A percentile compares a stretch with the other conserved stretches of the same genome.
phyloP scores from a whole-genome alignment of 2,113 vertebrate genomes.

The Myrmecophaga tridactyla region DNA sequence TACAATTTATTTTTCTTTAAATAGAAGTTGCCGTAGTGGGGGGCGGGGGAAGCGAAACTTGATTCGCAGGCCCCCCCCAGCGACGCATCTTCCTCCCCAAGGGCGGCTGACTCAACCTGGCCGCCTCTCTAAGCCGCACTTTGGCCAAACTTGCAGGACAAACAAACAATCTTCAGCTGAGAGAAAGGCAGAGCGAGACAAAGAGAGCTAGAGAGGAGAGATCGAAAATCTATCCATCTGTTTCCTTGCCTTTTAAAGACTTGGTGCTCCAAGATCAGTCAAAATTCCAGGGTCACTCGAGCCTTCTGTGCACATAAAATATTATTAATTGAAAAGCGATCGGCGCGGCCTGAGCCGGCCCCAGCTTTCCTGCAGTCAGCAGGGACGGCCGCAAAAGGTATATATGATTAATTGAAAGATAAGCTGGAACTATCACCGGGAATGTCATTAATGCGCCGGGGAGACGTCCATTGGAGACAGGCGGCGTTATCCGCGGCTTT shows the following conservation, averaged over 20 bases:
- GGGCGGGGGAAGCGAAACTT: not conserved
- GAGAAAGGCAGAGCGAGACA: not conserved
- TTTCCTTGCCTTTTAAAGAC: conserved; percentile 49
- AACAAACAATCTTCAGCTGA: conserved; percentile 50
- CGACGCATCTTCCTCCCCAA: not conserved
- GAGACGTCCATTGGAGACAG: conserved; percentile 95
- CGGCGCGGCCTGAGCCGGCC: not conserved
- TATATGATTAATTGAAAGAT: conserved; percentile 88
- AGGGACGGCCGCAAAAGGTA: conserved; percentile 77
- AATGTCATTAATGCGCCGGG: conserved; percentile 93
- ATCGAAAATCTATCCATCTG: not conserved
- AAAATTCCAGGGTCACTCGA: conserved; percentile 14
- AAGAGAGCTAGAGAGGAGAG: not conserved
- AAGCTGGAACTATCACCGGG: conserved; percentile 89
- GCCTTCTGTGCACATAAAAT: conserved; percentile 15
- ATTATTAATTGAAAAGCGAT: conserved; percentile 55
- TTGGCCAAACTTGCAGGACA: conserved; percentile 28
- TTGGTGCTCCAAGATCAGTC: not conserved
- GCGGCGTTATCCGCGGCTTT: conserved; percentile 98
- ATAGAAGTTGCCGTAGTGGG: not conserved
- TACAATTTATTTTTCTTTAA: not conserved
- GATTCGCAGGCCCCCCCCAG: not conserved
- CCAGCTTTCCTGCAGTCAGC: conserved; percentile 71
- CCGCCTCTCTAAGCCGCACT: not conserved
- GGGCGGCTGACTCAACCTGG: not conserved